Conservation (phyloP, 2,797 vertebrate genomes). For the Myiothlypis chrysogaster region DNA sequence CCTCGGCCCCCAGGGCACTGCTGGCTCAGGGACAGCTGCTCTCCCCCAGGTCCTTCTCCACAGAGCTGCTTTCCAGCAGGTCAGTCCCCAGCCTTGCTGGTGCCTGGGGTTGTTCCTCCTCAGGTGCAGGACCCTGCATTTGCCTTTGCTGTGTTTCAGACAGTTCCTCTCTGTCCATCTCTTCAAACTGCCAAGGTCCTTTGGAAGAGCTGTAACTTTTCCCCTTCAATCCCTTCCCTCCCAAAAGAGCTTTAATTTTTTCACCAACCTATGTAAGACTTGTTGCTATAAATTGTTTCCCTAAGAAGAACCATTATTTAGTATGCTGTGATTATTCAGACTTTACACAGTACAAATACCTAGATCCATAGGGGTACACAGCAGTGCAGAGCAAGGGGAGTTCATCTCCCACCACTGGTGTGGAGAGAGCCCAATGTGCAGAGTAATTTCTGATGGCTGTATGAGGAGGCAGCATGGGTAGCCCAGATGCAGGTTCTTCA, state of each 20-base stretch:
- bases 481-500: background rate
- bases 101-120: background rate
- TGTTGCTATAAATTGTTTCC: background rate
- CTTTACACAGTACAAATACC: background rate
- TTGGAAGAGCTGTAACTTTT: background rate
- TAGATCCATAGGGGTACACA: rapidly evolving
- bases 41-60: background rate
- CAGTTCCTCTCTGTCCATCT: background rate
- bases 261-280: background rate
- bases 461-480: rapidly evolving
- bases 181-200: background rate
- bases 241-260: background rate
- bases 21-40: background rate
- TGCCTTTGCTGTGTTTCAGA: background rate
- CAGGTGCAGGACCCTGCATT: background rate
- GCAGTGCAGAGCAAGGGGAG: rapidly evolving
- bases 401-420: background rate
- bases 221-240: background rate
- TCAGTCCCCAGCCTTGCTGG: background rate
- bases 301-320: background rate
- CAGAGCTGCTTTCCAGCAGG: background rate
- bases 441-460: background rate
- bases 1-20: background rate
- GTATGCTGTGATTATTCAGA: background rate
- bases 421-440: background rate